Conservation (phyloP, 1,140 invertebrate species). For the Penaeus chinensis region DNA sequence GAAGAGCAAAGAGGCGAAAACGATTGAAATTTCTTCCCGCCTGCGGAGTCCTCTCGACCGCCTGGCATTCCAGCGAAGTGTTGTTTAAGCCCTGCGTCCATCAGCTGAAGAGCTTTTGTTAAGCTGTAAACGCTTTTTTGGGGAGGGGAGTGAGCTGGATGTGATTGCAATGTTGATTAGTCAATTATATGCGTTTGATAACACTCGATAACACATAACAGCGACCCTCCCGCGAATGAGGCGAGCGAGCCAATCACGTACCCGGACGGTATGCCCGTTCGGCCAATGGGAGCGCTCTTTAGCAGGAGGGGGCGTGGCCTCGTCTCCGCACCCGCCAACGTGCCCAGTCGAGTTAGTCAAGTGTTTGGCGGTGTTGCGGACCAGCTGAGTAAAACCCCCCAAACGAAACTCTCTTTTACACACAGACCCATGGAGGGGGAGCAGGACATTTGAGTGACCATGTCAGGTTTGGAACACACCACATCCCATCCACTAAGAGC, state of each 20-base stretch:
- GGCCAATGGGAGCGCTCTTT: conserved; percentile 1
- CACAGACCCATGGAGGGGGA: too few relatives aligned
- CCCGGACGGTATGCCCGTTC: not conserved
- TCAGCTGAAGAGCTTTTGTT: too few relatives aligned
- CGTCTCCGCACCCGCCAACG: not conserved
- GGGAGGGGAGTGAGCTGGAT: not conserved
- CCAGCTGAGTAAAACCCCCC: not conserved
- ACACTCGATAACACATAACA: conserved; percentile 14
- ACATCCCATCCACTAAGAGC: too few relatives aligned
- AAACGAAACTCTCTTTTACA: not conserved
- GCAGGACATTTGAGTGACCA: too few relatives aligned
- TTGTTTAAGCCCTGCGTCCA: too few relatives aligned
- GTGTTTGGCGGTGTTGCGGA: not conserved
- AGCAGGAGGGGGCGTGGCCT: conserved; percentile 21
- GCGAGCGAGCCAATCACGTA: not conserved
- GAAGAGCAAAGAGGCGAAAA: too few relatives aligned
- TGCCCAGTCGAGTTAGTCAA: conserved; percentile 6
- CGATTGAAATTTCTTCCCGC: too few relatives aligned
- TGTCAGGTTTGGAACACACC: too few relatives aligned
- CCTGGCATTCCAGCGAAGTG: too few relatives aligned
- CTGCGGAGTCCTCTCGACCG: too few relatives aligned
- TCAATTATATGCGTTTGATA: conserved; percentile 24
- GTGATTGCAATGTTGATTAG: conserved; percentile 2
- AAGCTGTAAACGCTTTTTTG: too few relatives aligned
- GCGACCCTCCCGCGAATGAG: not conserved